Evolutionary conservation across 1,140 invertebrate species (phyloP).

Genomic region (Zaprionus gabonicus): DNA sequence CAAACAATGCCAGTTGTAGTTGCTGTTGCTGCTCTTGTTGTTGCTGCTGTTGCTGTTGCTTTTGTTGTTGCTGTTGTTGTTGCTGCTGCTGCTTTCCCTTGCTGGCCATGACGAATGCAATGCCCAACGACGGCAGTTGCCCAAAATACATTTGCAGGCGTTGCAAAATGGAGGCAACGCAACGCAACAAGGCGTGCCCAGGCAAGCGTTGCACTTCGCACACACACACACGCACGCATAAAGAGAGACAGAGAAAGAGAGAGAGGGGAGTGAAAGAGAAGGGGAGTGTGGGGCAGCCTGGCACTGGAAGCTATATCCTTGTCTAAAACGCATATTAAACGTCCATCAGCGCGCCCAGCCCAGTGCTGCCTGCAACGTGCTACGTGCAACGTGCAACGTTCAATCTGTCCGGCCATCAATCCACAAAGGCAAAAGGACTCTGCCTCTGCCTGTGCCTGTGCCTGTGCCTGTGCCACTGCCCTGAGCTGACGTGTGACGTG

Average conservation of each 20-base stretch:
- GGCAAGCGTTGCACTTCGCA: constrained; percentile 55
- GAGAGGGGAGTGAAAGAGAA: neutral
- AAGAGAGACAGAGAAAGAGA: neutral
- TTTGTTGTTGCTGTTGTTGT: constrained; percentile 18
- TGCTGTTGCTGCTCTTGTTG: constrained; percentile 5
- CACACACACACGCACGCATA: constrained; percentile 30
- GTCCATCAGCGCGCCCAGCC: constrained; percentile 57
- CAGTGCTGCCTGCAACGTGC: neutral
- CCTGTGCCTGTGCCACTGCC: neutral
- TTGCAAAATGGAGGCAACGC: constrained; percentile 64
- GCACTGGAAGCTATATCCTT: constrained; percentile 38
- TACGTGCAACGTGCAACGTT: constrained; percentile 46
- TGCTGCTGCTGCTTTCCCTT: constrained; percentile 36
- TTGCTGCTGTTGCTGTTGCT: constrained; percentile 6
- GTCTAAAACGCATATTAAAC: constrained; percentile 79
- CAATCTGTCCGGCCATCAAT: constrained; percentile 78
- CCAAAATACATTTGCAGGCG: constrained; percentile 69
- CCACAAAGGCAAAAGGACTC: constrained; percentile 70
- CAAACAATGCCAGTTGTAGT: constrained; percentile 54
- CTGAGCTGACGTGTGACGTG: constrained; percentile 76
- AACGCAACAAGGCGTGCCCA: constrained; percentile 14
- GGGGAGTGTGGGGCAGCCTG: constrained; percentile 8
- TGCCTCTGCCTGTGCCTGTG: constrained; percentile 8
- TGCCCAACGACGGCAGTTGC: constrained; percentile 21
- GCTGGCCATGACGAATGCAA: constrained; percentile 71